Base-by-base conservation (phyloP, 1,140 invertebrate species). In the Drosophila kanapiae region DNA sequence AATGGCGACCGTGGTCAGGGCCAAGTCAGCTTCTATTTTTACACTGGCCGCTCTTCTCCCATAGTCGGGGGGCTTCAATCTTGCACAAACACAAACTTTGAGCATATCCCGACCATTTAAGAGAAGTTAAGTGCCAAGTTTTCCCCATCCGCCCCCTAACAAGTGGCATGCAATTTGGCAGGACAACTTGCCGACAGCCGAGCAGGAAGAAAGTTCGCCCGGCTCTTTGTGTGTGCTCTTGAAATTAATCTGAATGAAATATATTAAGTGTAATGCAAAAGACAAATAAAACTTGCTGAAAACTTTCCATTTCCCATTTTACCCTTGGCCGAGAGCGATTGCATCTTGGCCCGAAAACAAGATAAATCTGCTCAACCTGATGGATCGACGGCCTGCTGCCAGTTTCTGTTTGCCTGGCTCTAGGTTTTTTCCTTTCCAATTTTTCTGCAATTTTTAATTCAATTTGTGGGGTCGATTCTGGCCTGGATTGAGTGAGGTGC, bases 201-300 rank as follows among this genome's bases (percentile, higher is more conserved):
- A 14, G 9, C 31, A 54, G 33, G 18, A 54, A 18, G n/a, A 53
- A 75, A 53, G 23, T 60, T 69, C 6, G 40, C 8, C 35, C 27
- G 2, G 9, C 49, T 27, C 31, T 38, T 14, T 75, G 29, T 67
- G 48, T 65, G 16, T 77, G 63, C 62, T 77, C 63, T 77, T 16
- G 40, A 68, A 77, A 77, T 77, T 77, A 77, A 77, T 69, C 59
- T 61, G 37, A 77, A 77, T 77, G 62, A 77, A 77, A 58, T 60
- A 68, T 38, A 77, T 77, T 61, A 51, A 77, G 63, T 77, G 74
- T 77, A 77, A 77, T 77, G 74, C 62, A 9, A 76, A 77, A 68
- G 75, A 77, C 75, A 77, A 77, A 77, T 60, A 43, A 77, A 77
- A 77, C 74, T 77, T 51, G 51, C 49, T 10, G 27, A 53, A 71